phyloP scores from a whole-genome alignment of 2,797 vertebrate species.

The Hydrophis major region DNA sequence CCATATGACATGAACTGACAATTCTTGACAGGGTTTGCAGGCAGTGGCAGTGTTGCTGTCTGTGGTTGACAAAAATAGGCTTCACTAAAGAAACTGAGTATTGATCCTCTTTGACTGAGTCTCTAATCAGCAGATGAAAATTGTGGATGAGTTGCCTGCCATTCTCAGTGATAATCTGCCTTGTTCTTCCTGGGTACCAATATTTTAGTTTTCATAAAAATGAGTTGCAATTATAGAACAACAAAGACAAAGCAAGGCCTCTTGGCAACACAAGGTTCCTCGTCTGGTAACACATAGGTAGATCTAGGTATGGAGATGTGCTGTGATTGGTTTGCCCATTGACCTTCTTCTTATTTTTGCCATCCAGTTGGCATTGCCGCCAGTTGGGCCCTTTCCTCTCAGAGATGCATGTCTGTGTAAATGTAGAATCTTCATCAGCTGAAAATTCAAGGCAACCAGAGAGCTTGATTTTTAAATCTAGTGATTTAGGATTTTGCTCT shows the following conservation, averaged over 20 bases:
- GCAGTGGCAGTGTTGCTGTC: constrained; percentile 22
- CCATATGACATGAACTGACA: constrained; percentile 43
- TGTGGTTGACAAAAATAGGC: constrained; percentile 44
- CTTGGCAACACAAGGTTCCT: constrained; percentile 12
- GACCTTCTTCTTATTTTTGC: constrained; percentile 39
- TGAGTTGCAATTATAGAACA: constrained; percentile 36
- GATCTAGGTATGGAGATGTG: constrained; percentile 35
- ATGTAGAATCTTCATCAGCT: constrained; percentile 60
- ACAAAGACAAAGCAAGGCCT: constrained; percentile 48
- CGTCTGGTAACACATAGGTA: constrained; percentile 26
- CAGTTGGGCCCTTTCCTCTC: constrained; percentile 63
- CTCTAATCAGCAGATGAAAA: constrained; percentile 53
- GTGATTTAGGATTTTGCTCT: constrained; percentile 46
- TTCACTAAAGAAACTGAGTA: constrained; percentile 58
- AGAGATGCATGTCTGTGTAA: constrained; percentile 53
- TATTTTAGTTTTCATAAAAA: constrained; percentile 45
- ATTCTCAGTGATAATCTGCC: constrained; percentile 31
- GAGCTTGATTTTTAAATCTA: constrained; percentile 59
- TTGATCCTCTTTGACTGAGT: constrained; percentile 35
- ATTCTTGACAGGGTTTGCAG: constrained; percentile 35
- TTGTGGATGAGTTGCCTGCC: constrained; percentile 48
- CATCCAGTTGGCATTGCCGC: constrained; percentile 51
- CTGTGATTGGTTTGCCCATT: neutral
- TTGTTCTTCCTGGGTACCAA: constrained; percentile 12
- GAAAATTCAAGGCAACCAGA: constrained; percentile 67